Evolutionary conservation across 2,888 invertebrate species (phyloP), one percentile per base, ranked within the genome.

Genomic region (Carabus problematicus): DNA sequence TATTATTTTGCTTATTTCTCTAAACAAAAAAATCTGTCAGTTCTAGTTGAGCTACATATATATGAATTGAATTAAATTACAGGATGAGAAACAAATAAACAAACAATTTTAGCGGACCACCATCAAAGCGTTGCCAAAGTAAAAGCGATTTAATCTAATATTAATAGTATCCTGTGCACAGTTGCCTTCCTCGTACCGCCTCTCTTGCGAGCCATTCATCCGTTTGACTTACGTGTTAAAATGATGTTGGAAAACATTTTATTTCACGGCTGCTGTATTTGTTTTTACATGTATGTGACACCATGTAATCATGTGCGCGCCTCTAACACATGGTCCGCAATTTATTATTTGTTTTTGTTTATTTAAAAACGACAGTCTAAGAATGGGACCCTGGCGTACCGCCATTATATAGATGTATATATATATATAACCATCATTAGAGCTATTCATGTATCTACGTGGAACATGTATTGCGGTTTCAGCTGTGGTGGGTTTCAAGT

Each of bases 401-500:
- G 29, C 29, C 29, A 29, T 29, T 29, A 29, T 29, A 29, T 29
- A n/a, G n/a, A n/a, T n/a, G n/a, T n/a, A n/a, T n/a, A n/a, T n/a
- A n/a, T 29, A 29, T 29, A 6, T 29, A 29, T 29, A 29, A 29
- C 29, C 29, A 29, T 29, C 29, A 29, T 29, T 29, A 29, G 29
- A 29, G 29, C 29, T 29, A 29, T 29, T 29, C 29, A 29, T 29
- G 29, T 29, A 29, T 29, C n/a, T n/a, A n/a, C 3, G 29, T 29
- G 29, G 29, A 29, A 29, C 29, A 29, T 29, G 29, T 29, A 29
- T 29, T 29, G 29, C 29, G 29, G 29, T 29, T 81, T 71, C 84
- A 92, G 94, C 92, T 76, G 91, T 96, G 70, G 91, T 95, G 71
- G 95, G 95, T 64, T 96, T 96, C 87, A 93, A 93, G 77, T 96